Conservation (phyloP, 2,888 invertebrate species). For the Drosophila mulleri region DNA sequence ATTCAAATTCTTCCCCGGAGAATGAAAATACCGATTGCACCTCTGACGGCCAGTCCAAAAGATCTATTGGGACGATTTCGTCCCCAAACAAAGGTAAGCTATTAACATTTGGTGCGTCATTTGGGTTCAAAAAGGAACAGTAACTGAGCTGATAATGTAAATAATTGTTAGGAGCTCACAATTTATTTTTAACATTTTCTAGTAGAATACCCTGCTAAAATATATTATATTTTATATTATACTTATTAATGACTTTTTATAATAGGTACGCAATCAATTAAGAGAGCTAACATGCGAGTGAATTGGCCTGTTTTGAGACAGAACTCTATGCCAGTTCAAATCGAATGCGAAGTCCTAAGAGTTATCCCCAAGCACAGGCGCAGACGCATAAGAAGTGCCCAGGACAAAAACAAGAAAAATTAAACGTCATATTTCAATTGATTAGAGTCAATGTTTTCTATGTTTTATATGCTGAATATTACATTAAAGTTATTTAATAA, state of each 20-base stretch:
- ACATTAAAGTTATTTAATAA: background rate
- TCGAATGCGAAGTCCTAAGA: slow-evolving; percentile 83
- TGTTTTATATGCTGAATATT: background rate
- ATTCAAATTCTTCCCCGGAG: slow-evolving; percentile 82
- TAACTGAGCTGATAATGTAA: too few species aligned
- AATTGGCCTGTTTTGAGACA: slow-evolving; percentile 81
- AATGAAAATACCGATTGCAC: slow-evolving; percentile 63
- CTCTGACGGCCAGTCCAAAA: slow-evolving; percentile 26
- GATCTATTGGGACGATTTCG: background rate
- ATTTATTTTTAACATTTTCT: too few species aligned
- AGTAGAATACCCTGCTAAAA: too few species aligned
- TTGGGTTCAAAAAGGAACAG: too few species aligned
- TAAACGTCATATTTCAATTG: slow-evolving; percentile 17
- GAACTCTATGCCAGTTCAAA: slow-evolving; percentile 85
- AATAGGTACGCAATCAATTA: slow-evolving; percentile 26
- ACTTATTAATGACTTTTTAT: background rate
- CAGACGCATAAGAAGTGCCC: slow-evolving; percentile 83
- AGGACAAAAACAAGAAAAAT: slow-evolving; percentile 49
- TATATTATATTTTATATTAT: too few species aligned
- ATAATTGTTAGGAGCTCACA: too few species aligned
- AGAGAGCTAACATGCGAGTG: slow-evolving; percentile 37
- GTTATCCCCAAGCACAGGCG: slow-evolving; percentile 83
- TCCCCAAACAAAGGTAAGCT: slow-evolving; percentile 38
- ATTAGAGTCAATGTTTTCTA: background rate
- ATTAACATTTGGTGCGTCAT: too few species aligned